A percentile compares a stretch with the other conserved stretches of the same genome.
phyloP scores from a whole-genome alignment of 2,113 vertebrate species.

The Gallinago media region DNA sequence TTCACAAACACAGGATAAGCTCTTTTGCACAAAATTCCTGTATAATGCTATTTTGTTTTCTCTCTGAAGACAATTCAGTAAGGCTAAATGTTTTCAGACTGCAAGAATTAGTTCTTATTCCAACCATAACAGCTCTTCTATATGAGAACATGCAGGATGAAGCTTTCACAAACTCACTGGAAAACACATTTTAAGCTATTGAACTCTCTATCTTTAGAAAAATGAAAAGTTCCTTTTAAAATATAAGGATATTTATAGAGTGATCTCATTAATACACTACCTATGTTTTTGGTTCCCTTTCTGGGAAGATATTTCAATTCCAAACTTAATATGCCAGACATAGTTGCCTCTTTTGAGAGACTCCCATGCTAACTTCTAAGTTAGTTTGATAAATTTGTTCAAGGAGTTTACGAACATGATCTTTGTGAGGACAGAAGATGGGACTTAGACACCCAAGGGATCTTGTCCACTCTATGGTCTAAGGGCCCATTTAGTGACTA shows the following conservation, averaged over 20 bases:
- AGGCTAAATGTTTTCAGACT: background rate
- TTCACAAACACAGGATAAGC: constrained; percentile 27
- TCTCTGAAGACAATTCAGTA: constrained; percentile 20
- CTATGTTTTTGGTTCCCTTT: background rate
- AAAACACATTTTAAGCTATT: background rate
- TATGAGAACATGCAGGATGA: background rate
- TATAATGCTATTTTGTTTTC: background rate
- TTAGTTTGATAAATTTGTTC: background rate
- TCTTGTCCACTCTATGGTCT: background rate
- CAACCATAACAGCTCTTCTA: background rate
- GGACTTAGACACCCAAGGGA: background rate
- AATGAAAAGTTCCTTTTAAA: background rate
- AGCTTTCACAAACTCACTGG: background rate
- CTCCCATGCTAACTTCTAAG: background rate
- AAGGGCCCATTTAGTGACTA: background rate
- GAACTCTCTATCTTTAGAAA: background rate
- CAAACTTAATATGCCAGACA: background rate
- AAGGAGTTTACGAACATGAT: background rate
- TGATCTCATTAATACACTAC: background rate
- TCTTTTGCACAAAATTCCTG: constrained; percentile 34
- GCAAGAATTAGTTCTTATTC: background rate
- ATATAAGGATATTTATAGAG: background rate
- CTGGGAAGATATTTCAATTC: background rate
- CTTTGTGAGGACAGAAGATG: background rate
- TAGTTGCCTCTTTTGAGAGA: background rate